Evolutionary conservation across 2,888 invertebrate species (phyloP).

Genomic region (Sarcophaga caerulescens): DNA sequence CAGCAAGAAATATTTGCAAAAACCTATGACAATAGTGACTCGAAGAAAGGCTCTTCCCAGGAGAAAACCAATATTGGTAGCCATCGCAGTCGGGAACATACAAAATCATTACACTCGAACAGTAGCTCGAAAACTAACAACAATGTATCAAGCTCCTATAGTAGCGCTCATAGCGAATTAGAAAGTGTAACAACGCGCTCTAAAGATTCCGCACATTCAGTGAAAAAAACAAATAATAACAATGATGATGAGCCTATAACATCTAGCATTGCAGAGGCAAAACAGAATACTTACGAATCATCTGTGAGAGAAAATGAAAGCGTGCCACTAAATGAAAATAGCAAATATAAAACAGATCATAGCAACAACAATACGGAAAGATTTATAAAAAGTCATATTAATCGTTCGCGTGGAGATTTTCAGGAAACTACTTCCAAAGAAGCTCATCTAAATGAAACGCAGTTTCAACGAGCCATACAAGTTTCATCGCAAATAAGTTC

Average conservation of each 20-base stretch:
- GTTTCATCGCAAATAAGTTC: slow-evolving; percentile 38
- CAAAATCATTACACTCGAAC: neutral
- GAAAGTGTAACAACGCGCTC: neutral
- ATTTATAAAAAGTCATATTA: slow-evolving; percentile 71
- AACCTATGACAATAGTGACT: neutral
- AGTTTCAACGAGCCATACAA: slow-evolving; percentile 50
- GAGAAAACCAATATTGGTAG: neutral
- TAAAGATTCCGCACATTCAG: too few species aligned
- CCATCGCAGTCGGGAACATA: neutral
- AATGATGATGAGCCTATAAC: neutral
- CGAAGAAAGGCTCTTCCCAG: neutral
- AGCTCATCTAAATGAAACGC: slow-evolving; percentile 50
- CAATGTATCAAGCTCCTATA: neutral
- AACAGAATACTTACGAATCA: slow-evolving; percentile 67
- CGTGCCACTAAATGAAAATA: neutral
- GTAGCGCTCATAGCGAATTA: slow-evolving; percentile 32
- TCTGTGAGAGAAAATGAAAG: slow-evolving; percentile 60
- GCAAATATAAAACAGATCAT: neutral
- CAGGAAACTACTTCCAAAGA: slow-evolving; percentile 37
- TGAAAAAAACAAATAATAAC: too few species aligned
- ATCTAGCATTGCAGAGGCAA: slow-evolving; percentile 66
- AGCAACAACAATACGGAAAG: neutral
- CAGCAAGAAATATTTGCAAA: too few species aligned
- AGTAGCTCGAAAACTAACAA: neutral
- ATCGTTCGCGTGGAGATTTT: slow-evolving; percentile 72